phyloP scores from a whole-genome alignment of 2,888 invertebrate genomes.

The Caenorhabditis drosophilae region DNA sequence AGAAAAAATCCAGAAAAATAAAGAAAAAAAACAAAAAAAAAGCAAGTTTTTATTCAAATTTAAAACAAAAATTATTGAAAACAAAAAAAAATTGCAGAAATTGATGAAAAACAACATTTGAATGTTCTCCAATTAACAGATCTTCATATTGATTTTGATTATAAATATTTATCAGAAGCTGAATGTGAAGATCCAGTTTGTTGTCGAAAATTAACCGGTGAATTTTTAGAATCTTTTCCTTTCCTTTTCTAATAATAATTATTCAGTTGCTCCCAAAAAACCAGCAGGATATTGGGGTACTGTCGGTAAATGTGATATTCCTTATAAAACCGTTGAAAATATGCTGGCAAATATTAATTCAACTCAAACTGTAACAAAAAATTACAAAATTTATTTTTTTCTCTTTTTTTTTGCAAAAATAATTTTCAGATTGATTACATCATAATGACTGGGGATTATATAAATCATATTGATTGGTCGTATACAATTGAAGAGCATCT shows the following conservation, averaged over 20 bases:
- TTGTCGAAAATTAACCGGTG: constrained; percentile 73
- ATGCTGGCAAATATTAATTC: constrained; percentile 76
- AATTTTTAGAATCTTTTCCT: too few species aligned
- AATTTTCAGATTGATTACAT: constrained; percentile 76
- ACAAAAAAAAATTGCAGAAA: background rate
- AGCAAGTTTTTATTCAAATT: background rate
- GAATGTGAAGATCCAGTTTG: constrained; percentile 92
- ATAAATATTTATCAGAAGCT: constrained; percentile 84
- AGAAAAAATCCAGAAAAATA: constrained; percentile 21
- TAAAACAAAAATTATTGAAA: background rate
- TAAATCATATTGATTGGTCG: constrained; percentile 92
- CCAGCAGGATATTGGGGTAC: constrained; percentile 92
- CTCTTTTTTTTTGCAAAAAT: too few species aligned
- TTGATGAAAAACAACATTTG: constrained; percentile 8
- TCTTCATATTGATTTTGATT: constrained; percentile 92
- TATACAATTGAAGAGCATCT: constrained; percentile 74
- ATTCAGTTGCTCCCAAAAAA: constrained; percentile 16
- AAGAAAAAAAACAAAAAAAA: too few species aligned
- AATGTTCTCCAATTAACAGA: constrained; percentile 84
- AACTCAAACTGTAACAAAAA: constrained; percentile 60
- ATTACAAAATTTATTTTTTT: too few species aligned
- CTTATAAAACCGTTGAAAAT: constrained; percentile 87
- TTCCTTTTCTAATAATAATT: too few species aligned
- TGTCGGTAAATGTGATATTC: constrained; percentile 91
- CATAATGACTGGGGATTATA: constrained; percentile 93